phyloP scores from a whole-genome alignment of 2,113 vertebrate genomes.

The Ptilonorhynchus violaceus region DNA sequence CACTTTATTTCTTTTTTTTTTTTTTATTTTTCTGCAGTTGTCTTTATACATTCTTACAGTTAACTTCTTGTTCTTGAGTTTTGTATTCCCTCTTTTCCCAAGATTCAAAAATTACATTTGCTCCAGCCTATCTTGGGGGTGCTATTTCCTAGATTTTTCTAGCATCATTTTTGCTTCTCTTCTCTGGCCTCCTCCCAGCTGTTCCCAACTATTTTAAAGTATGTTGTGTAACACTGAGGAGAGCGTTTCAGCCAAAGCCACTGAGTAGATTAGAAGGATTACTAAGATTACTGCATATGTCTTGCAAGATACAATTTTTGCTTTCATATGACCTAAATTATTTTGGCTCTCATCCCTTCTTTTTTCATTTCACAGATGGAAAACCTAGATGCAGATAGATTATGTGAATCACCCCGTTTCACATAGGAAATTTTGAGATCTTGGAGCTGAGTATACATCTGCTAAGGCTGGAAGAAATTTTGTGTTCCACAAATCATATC shows the following conservation, averaged over 20 bases:
- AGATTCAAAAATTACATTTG: neutral
- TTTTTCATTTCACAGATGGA: neutral
- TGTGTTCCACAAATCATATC: neutral
- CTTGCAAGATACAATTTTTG: slow-evolving; percentile 6
- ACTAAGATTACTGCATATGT: neutral
- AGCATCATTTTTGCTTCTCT: neutral
- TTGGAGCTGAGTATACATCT: neutral
- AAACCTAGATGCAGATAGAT: neutral
- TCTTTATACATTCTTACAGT: neutral
- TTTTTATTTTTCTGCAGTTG: fast-evolving
- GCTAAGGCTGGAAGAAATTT: neutral
- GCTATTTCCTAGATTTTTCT: neutral
- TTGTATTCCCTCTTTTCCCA: neutral
- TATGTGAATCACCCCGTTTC: neutral
- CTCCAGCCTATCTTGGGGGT: neutral
- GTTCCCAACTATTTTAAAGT: neutral
- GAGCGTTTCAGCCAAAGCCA: neutral
- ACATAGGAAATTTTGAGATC: neutral
- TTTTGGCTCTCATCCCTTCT: neutral
- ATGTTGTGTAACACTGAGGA: neutral
- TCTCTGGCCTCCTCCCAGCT: neutral
- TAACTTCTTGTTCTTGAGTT: neutral
- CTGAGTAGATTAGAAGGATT: slow-evolving; percentile 22
- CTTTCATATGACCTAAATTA: neutral
- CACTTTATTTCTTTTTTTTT: neutral